Conservation (phyloP, 1,140 invertebrate species). For the Drosophila mauritiana region DNA sequence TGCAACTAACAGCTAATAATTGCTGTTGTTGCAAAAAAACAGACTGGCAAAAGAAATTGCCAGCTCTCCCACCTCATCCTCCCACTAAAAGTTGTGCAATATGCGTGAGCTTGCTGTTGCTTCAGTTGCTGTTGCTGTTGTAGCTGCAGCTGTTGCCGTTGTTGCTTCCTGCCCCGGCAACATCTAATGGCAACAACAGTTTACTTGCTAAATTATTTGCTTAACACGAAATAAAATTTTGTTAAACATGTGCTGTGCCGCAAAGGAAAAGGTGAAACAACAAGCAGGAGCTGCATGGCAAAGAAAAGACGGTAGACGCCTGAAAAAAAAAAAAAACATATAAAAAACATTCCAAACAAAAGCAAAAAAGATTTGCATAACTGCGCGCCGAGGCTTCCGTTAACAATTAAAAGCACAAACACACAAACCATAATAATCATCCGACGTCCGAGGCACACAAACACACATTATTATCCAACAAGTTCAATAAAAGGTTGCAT, state of each 20-base stretch:
- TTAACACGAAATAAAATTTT: conserved; percentile 69
- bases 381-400: conserved; percentile 53
- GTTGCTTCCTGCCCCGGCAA: conserved; percentile 53
- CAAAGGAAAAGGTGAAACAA: conserved; percentile 67
- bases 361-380: conserved; percentile 59
- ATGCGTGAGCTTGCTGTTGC: conserved; percentile 42
- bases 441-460: conserved; percentile 11
- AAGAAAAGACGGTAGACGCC: conserved; percentile 29
- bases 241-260: conserved; percentile 61
- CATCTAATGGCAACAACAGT: conserved; percentile 47
- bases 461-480: conserved; percentile 14
- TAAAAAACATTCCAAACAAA: conserved; percentile 32
- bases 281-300: conserved; percentile 22
- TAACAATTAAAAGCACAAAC: conserved; percentile 70
- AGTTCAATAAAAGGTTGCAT: conserved; percentile 66
- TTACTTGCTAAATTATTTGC: conserved; percentile 74
- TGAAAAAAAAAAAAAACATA: conserved; percentile 35
- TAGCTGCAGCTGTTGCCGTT: conserved; percentile 19
- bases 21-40: conserved; percentile 38
- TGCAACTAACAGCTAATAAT: conserved; percentile 55
- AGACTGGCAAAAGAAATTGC: conserved; percentile 11
- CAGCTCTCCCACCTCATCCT: conserved; percentile 46
- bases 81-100: conserved; percentile 59
- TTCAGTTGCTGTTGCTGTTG: conserved; percentile 21
- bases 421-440: conserved; percentile 42